phyloP scores from a whole-genome alignment of 2,113 vertebrate species.

The Cyanoliseus patagonus region DNA sequence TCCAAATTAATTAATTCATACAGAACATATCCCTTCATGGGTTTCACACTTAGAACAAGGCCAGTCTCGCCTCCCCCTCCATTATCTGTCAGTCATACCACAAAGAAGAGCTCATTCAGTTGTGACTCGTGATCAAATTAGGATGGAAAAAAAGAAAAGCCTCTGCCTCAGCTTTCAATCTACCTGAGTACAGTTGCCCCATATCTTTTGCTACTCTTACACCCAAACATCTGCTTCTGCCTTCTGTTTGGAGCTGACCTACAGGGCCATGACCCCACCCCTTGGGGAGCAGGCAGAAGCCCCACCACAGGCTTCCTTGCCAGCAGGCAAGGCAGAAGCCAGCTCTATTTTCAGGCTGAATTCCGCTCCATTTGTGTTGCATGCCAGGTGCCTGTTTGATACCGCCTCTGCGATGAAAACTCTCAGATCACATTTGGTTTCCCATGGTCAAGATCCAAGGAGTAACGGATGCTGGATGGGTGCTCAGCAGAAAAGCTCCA shows the following conservation, averaged over 20 bases:
- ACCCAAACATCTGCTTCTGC: neutral
- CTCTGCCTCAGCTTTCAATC: neutral
- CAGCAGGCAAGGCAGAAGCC: neutral
- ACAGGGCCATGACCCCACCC: neutral
- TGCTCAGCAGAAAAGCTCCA: conserved; percentile 7
- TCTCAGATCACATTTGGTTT: neutral
- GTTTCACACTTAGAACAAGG: conserved; percentile 38
- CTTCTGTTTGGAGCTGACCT: neutral
- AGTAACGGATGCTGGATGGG: neutral
- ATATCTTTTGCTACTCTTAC: neutral
- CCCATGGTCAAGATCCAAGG: conserved; percentile 17
- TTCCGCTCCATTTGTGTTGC: neutral
- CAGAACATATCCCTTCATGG: conserved; percentile 1
- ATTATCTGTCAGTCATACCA: neutral
- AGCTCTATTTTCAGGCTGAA: neutral
- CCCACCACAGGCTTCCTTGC: neutral
- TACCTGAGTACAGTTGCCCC: neutral
- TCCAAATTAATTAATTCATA: conserved; percentile 41
- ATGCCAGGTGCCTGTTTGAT: neutral
- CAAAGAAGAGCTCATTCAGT: neutral
- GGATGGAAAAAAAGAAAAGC: neutral
- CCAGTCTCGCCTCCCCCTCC: neutral
- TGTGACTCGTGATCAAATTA: neutral
- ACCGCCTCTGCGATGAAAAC: neutral
- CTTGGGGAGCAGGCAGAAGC: neutral